Base-by-base conservation (phyloP, 30 jellyfish, hydroid and myxozoan genomes). In the Aurelia coerulea region DNA sequence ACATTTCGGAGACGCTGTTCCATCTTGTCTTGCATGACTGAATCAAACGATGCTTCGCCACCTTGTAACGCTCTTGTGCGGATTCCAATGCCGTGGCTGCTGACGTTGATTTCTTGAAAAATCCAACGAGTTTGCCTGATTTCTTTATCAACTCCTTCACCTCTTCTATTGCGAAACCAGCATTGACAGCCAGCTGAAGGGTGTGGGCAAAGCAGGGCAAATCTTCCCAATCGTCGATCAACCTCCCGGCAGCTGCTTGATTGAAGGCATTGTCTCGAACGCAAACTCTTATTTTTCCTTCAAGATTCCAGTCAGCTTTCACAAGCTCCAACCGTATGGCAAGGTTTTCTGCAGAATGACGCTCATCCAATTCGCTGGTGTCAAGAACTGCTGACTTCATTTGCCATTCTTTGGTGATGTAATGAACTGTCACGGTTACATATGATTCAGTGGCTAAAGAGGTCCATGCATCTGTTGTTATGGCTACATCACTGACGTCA, bases 391-490 rank as follows among this genome's bases (percentile, higher is more conserved):
- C 85, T 51, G 86, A 17, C 52, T 54, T 50, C 87, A 67, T 65
- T 59, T 77, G 73, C 89, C 85, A 87, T 8, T 68, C 86, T 76
- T 76, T 78, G 39, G 69, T 60, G 54, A 87, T 76, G 76, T 31
- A 87, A 13, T 87, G 96, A 37, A 42, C 79, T 4, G 90, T 76
- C n/a, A 77, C 96, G 19, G 96, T 77, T 6, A 87, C 86, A 75
- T 87, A 78, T 7, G 90, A 87, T 39, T 87, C 80, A 34, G 75
- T 76, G n/a, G 88, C 82, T 6, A 68, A 19, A 12, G 94, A 85
- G 42, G 94, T 85, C 88, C 88, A 85, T 12, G 84, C 80, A 65
- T 84, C 93, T 49, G 93, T 62, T 35, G 89, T 85, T 66, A 85
- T 73, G 2, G 94, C 81, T 23, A 76, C 80, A 34, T 77, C 80